These are phyloP conservation scores for Drosophila leontia DNA, from an alignment of 1,140 invertebrate species.

Conservation along the genomic window DNA sequence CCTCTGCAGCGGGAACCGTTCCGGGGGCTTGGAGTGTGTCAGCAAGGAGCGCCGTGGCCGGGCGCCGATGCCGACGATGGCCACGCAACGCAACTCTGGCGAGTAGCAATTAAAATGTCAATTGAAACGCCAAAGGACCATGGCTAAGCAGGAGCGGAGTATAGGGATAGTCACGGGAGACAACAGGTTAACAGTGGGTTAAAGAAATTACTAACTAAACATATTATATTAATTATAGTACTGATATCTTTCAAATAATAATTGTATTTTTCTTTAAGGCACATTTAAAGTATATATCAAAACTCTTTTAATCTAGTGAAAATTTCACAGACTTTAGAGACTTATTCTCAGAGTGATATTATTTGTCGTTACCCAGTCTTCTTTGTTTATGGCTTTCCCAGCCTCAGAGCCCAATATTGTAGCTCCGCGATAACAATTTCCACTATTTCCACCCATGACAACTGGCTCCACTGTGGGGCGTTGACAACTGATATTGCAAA, in stretches of 20 bases:
- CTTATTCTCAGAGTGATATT: neutral
- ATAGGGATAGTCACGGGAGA: slow-evolving; percentile 1
- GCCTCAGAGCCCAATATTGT: neutral
- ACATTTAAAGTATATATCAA: neutral
- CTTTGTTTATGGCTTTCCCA: neutral
- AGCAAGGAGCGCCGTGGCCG: slow-evolving; percentile 10
- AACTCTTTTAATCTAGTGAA: neutral
- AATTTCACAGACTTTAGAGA: no score
- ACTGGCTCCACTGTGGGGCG: slow-evolving; percentile 12
- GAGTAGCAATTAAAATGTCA: slow-evolving; percentile 78
- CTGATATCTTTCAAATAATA: neutral
- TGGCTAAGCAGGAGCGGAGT: slow-evolving; percentile 19
- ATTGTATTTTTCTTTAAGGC: no score
- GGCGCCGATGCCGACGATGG: slow-evolving; percentile 7
- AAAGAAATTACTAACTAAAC: neutral
- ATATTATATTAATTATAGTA: neutral
- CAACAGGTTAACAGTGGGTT: slow-evolving; percentile 14
- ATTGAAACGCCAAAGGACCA: slow-evolving; percentile 62
- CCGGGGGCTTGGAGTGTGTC: slow-evolving; percentile 13
- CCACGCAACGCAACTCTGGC: slow-evolving; percentile 35
- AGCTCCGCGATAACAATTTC: neutral
- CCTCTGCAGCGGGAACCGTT: slow-evolving; percentile 11
- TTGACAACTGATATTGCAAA: slow-evolving; percentile 51
- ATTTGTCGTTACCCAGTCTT: neutral
- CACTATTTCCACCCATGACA: neutral